Percentiles rank a stretch among this genome's conserved stretches.
Conservation (phyloP, 2,888 invertebrate genomes). For the Encarsia formosa region DNA sequence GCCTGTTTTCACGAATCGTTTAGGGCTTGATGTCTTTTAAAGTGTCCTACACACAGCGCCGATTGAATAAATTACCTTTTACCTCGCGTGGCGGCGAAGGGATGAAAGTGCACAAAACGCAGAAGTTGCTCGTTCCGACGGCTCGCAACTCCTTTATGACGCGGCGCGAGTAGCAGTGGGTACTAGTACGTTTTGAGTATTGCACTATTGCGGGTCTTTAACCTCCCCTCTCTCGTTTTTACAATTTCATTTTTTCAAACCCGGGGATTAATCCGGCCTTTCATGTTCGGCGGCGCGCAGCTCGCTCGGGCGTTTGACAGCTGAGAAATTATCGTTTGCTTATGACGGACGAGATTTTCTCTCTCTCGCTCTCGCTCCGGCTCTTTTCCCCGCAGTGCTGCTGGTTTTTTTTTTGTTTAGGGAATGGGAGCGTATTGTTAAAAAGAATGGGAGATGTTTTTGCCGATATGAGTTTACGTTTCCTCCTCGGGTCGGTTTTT, state of each 20-base stretch:
- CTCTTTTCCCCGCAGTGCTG: no score
- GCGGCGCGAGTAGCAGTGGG: no score
- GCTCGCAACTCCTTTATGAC: no score
- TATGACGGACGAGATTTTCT: constrained; percentile 20
- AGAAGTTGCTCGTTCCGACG: no score
- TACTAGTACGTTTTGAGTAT: no score
- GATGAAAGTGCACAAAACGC: no score
- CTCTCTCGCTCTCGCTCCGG: background rate
- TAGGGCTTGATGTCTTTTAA: no score
- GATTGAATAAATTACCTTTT: no score
- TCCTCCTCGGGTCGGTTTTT: background rate
- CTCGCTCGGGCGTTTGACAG: constrained; percentile 18
- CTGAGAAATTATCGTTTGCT: constrained; percentile 25
- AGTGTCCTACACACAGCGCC: no score
- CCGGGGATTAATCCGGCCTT: constrained; percentile 21
- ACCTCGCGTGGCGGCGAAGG: no score
- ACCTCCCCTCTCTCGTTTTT: constrained; percentile 4
- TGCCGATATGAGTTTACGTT: constrained; percentile 1
- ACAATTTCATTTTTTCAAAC: constrained; percentile 22
- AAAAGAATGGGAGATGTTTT: constrained; percentile 4
- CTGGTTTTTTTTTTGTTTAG: constrained; percentile 16
- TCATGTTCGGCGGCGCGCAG: constrained; percentile 14
- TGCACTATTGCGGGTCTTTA: no score
- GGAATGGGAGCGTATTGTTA: constrained; percentile 13
- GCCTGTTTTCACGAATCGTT: no score